Base-by-base conservation (phyloP, 2,113 vertebrate species). In the Poecile atricapillus region DNA sequence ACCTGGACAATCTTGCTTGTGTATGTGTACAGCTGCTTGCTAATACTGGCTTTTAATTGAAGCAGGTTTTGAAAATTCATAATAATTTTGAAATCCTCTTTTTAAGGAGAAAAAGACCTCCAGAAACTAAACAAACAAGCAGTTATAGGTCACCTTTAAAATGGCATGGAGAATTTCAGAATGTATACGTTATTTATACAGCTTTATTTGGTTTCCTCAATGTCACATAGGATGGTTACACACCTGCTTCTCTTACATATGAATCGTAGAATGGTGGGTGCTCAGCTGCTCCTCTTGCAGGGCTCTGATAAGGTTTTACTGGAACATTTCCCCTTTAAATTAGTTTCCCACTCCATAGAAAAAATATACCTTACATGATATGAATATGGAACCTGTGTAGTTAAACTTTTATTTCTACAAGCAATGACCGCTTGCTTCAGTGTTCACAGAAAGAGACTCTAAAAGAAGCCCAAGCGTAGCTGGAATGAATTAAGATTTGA, bases 401-500 rank as follows among this genome's bases (percentile, higher is more conserved):
- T 75, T 88, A 74, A 69, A 67, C 69, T 77, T 80, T 67, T 17
- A 21, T 9, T 92, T 90, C 44, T 55, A 41, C 43, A 47, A 68
- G 67, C 27, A 85, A 44, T 47, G 37, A 73, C 49, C 90, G 8
- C 80, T 81, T 78, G 23, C 80, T 83, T 81, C 47, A 83, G 15
- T 52, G 17, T 56, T 93, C 65, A 78, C n/a, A 82, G 68, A 86
- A 83, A 59, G 53, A 31, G n/a, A 87, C 49, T 64, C 44, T 84
- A 46, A 71, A 81, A 64, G 69, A 47, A 49, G 28, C 33, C 47
- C 28, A 68, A 71, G 76, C 6, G 2, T 62, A 75, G 46, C 68
- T 75, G 77, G 49, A 90, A 84, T 82, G 35, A 94, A 94, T 82
- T 59, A 63, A 78, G 73, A 91, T 87, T 89, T 89, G 67, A 75